Evolutionary conservation across 2,888 invertebrate genomes (phyloP).

Genomic region (Hemaris fuciformis): DNA sequence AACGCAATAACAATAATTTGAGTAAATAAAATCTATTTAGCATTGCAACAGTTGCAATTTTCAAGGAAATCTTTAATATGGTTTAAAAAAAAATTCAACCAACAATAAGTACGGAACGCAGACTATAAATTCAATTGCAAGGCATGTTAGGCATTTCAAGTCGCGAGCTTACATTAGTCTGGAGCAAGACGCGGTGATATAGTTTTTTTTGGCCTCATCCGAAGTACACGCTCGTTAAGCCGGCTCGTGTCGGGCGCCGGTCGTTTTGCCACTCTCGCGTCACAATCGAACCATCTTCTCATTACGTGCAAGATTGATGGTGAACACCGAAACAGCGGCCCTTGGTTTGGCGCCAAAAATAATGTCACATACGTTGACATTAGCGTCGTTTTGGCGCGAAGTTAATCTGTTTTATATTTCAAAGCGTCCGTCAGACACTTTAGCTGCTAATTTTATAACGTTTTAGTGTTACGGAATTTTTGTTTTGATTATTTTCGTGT

Average conservation of each 20-base stretch:
- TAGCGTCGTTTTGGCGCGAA: constrained; percentile 16
- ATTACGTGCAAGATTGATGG: constrained; percentile 55
- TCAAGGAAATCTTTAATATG: too few species aligned
- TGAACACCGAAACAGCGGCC: constrained; percentile 37
- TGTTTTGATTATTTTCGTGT: background rate
- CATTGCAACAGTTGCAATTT: too few species aligned
- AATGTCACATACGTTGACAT: constrained; percentile 29
- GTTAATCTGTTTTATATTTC: constrained; percentile 9
- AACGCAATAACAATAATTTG: too few species aligned
- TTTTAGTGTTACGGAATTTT: background rate
- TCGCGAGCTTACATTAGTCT: background rate
- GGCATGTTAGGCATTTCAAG: background rate
- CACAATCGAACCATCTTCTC: constrained; percentile 57
- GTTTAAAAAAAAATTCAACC: too few species aligned
- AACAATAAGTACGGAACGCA: background rate
- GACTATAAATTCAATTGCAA: background rate
- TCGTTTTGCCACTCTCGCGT: constrained; percentile 31
- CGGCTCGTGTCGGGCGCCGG: constrained; percentile 39
- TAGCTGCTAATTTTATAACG: background rate
- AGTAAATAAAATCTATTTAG: too few species aligned
- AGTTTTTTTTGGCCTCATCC: background rate
- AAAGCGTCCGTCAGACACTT: constrained; percentile 8
- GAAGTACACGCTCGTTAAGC: constrained; percentile 45
- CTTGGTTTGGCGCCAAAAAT: constrained; percentile 40
- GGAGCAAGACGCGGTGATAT: background rate